These are phyloP conservation scores for Eurystomus gularis DNA, from an alignment of 2,113 vertebrate species.

Conservation along the genomic window DNA sequence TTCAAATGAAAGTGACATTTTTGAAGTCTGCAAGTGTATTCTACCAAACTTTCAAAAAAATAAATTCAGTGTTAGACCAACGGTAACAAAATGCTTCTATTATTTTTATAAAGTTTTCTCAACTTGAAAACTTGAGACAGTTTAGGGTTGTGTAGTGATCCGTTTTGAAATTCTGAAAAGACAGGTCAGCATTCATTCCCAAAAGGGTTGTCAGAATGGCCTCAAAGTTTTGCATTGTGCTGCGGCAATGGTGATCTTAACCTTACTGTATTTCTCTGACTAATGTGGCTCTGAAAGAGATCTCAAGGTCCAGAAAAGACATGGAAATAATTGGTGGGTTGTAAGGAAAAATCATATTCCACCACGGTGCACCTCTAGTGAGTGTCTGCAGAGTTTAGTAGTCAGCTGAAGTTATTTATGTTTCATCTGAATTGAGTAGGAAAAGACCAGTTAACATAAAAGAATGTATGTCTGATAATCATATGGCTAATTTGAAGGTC, in stretches of 20 bases:
- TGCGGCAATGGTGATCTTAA: not conserved
- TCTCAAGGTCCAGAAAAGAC: not conserved
- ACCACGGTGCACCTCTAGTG: not conserved
- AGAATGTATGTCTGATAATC: not conserved
- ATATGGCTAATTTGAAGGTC: not conserved
- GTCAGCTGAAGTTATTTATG: not conserved
- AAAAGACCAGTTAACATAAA: slow-evolving; percentile 12
- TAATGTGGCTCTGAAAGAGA: not conserved
- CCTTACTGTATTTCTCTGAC: not conserved
- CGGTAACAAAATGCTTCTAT: not conserved
- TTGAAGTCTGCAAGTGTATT: not conserved
- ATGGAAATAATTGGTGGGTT: not conserved
- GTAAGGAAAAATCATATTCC: not conserved
- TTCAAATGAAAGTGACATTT: not conserved
- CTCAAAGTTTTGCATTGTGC: not conserved
- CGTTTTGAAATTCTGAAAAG: not conserved
- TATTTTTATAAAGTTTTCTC: not conserved
- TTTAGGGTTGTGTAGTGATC: not conserved
- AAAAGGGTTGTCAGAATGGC: not conserved
- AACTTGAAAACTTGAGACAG: not conserved
- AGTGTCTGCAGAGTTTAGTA: not conserved
- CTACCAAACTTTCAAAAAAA: not conserved
- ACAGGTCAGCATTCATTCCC: not conserved
- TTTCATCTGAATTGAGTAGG: slow-evolving; percentile 7
- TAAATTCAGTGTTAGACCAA: not conserved